Evolutionary conservation across 2,797 vertebrate species (phyloP), one percentile per base, ranked within the genome.

Genomic region (Epinephelus coioides): DNA sequence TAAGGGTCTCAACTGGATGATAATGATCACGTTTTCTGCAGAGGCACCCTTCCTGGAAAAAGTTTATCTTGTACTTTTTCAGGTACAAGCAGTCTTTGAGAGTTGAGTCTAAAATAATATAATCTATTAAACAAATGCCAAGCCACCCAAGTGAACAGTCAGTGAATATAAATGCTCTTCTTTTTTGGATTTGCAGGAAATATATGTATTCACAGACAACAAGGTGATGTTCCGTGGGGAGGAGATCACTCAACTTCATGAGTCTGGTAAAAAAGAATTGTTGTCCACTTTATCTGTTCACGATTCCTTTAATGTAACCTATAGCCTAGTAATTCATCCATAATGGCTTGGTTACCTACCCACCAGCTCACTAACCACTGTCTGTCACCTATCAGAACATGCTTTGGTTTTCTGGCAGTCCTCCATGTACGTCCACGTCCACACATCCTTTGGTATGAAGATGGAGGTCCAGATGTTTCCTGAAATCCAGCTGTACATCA

Each of bases 341-440:
- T 34, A 34, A 34, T 18, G 6, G 8, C 40, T 59, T 61, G 0
- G 0, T 74, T 2, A 1, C 46, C 1, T 0, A 43, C 2, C 1
- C 7, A 38, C 13, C 1, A 1, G 54, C 5, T 43, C 11, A 43
- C 56, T 65, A 18, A 15, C 9, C 3, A 4, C 51, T 61, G 30
- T 69, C 11, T 86, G 11, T 78, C 13, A 2, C 44, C 23, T 57
- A 60, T 76, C 78, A 96, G 95, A 92, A 1, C 38, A 91, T 15
- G 81, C 77, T 46, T 74, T 78, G 47, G 87, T 95, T 40, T 95
- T 91, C 88, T 95, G 95, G 95, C 91, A 94, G 89, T 95, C 95
- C 25, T 95, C 95, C 17, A 92, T 93, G 90, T 95, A 92, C 7
- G 78, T 95, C 70, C 90, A 92, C 54, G 86, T 95, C 30, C 53